Evolutionary conservation across 2,888 invertebrate genomes (phyloP), one percentile per base, ranked within the genome.

Genomic region (Pyrocoelia pectoralis): DNA sequence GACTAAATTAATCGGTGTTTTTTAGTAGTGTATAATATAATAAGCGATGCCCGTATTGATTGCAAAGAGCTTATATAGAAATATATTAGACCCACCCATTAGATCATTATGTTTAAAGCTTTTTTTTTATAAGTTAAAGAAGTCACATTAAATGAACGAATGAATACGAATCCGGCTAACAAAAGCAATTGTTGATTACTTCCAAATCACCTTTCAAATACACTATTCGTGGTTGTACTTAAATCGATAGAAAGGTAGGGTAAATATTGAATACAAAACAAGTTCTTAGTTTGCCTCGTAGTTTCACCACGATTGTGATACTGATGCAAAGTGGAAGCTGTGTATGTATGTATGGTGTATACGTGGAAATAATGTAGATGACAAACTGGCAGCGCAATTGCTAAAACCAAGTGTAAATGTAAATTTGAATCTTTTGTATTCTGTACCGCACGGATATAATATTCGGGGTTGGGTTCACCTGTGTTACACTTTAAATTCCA

Each of bases 341-440:
- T 46, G 15, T 46, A 18, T 46, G 10, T 46, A 17, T 10, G 17
- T 46, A 18, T 33, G 8, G 46, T 3, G 9, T 46, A 18, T 33
- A 33, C n/a, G 9, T n/a, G n/a, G 33, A 33, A n/a, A 33, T 46
- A 46, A 50, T 24, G 29, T n/a, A 38, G 43, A 46, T 38, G 53
- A 59, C 33, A 53, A 59, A 28, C 38, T 24, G 46, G 24, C 38
- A 54, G 49, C 57, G 54, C 57, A 63, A 54, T 63, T 58, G 53
- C 57, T 49, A 63, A 63, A 63, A 63, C 63, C 48, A 49, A 49
- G 52, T 46, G 58, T 17, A 56, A 58, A 68, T 68, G 68, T 66
- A 68, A 68, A 68, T 68, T 56, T 29, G 62, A 60, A 61, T 66
- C 66, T 66, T 46, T 68, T 66, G 68, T 68, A 68, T 68, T 66